Conservation (phyloP, 2,888 invertebrate species). For the Drosophila merina region DNA sequence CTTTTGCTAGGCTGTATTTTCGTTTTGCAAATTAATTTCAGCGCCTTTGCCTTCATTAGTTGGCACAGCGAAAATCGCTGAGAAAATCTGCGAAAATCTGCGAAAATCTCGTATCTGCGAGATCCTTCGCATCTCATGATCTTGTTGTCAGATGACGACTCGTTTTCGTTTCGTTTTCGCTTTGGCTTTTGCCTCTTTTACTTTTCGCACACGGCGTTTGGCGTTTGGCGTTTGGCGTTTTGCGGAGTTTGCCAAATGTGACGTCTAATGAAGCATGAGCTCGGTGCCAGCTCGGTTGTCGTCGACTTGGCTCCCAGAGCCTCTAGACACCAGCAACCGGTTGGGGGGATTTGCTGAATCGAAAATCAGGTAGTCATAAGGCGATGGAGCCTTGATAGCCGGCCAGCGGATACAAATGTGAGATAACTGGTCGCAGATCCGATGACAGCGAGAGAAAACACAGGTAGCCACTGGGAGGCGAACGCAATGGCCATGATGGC, state of each 20-base stretch:
- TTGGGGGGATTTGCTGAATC: slow-evolving; percentile 42
- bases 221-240: slow-evolving; percentile 6
- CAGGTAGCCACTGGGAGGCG: slow-evolving; percentile 40
- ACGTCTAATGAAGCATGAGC: slow-evolving; percentile 61
- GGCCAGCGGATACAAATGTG: slow-evolving; percentile 48
- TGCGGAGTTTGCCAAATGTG: slow-evolving; percentile 33
- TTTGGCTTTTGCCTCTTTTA: slow-evolving; percentile 19
- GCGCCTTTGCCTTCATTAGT: slow-evolving; percentile 65
- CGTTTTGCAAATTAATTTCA: slow-evolving; percentile 63
- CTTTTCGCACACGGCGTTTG: slow-evolving; percentile 1
- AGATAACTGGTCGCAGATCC: slow-evolving; percentile 54
- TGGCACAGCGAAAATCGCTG: slow-evolving; percentile 34
- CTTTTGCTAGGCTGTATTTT: slow-evolving; percentile 42
- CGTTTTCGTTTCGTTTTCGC: slow-evolving; percentile 39
- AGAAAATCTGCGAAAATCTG: slow-evolving; percentile 30
- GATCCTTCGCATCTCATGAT: slow-evolving; percentile 37
- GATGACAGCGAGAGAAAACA: slow-evolving; percentile 54
- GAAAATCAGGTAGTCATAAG: slow-evolving; percentile 50
- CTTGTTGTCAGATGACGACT: slow-evolving; percentile 46
- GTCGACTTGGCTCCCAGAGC: slow-evolving; percentile 29
- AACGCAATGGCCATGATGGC: slow-evolving; percentile 37
- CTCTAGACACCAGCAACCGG: slow-evolving; percentile 49
- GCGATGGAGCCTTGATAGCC: slow-evolving; percentile 62
- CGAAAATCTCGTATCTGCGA: slow-evolving; percentile 10
- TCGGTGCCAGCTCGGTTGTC: slow-evolving; percentile 41